These are phyloP conservation scores for Lycaena phlaeas DNA, from an alignment of 2,888 invertebrate species.

Conservation along the genomic window DNA sequence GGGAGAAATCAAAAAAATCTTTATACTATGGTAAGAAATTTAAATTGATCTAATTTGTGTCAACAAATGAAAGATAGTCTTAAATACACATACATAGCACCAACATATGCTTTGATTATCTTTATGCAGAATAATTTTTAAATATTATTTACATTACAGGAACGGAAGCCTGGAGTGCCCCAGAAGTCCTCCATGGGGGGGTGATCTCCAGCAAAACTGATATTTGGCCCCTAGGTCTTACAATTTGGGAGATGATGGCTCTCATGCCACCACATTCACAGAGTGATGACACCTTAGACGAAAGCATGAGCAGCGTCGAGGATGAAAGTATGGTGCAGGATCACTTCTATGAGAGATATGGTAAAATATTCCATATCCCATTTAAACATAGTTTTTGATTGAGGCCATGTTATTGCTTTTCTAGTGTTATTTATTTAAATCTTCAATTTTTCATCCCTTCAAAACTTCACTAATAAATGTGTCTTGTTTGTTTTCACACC, in stretches of 20 bases:
- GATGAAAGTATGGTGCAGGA: slow-evolving; percentile 30
- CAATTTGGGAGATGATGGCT: slow-evolving; percentile 87
- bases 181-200: slow-evolving; percentile 78
- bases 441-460: too few species aligned
- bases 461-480: too few species aligned
- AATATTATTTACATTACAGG: slow-evolving; percentile 67
- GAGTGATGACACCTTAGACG: slow-evolving; percentile 32
- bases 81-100: too few species aligned
- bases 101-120: too few species aligned
- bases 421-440: too few species aligned
- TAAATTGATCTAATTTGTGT: too few species aligned
- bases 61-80: too few species aligned
- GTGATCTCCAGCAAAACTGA: slow-evolving; percentile 81
- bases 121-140: too few species aligned
- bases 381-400: too few species aligned
- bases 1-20: slow-evolving; percentile 58
- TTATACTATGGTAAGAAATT: slow-evolving; percentile 72
- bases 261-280: slow-evolving; percentile 77
- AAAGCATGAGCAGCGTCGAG: slow-evolving; percentile 27
- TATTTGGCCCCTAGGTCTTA: slow-evolving; percentile 85
- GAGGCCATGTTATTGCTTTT: too few species aligned
- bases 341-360: slow-evolving; percentile 43
- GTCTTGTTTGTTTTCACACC: too few species aligned
- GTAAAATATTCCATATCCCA: slow-evolving; percentile 32
- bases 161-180: slow-evolving; percentile 85